Conservation (phyloP, 2,113 vertebrate genomes). For the Chlorocebus sabaeus region DNA sequence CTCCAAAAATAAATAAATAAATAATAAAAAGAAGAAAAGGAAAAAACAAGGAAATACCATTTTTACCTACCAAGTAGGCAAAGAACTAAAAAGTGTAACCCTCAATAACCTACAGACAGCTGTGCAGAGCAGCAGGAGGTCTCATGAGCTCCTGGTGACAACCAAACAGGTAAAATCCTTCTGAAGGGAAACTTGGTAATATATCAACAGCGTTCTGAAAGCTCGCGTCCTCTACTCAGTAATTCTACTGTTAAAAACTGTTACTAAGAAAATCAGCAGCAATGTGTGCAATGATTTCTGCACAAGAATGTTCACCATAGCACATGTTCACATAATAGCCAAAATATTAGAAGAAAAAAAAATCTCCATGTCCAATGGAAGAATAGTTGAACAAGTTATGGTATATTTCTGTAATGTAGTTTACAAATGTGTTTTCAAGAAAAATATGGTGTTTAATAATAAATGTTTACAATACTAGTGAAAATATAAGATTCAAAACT, state of each 20-base stretch:
- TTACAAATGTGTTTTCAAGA: background rate
- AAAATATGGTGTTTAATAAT: background rate
- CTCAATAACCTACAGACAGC: background rate
- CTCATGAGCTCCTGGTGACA: background rate
- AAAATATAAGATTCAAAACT: background rate
- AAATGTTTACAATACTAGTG: background rate
- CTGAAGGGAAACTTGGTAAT: background rate
- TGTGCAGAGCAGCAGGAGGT: background rate
- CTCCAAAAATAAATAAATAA: background rate
- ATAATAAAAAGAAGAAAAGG: background rate
- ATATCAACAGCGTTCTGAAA: background rate
- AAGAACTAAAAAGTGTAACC: background rate
- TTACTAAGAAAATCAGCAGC: background rate
- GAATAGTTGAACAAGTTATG: background rate
- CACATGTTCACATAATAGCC: background rate
- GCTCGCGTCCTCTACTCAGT: background rate
- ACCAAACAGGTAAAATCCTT: constrained; percentile 25
- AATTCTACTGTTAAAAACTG: background rate
- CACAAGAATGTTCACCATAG: background rate
- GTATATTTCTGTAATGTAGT: background rate
- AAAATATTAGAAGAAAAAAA: background rate
- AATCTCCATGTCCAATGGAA: background rate
- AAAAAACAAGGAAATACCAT: background rate
- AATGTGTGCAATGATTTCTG: background rate
- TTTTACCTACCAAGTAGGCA: background rate